Evolutionary conservation across 2,113 vertebrate species (phyloP).

Genomic region (Oncorhynchus nerka): DNA sequence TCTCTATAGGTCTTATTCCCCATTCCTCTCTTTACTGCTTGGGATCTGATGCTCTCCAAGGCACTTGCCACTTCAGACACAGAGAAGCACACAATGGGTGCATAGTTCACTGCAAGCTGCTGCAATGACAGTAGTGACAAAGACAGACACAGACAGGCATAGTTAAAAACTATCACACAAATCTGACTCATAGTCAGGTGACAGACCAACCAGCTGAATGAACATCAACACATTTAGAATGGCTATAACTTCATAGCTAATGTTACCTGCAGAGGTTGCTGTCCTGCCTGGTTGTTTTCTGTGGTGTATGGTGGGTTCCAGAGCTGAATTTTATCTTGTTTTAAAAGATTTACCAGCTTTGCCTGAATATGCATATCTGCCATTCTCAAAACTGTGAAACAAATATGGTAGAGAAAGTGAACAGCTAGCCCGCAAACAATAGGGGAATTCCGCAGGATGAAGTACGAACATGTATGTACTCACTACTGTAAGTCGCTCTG

Average conservation of each 20-base stretch:
- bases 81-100: slow-evolving; percentile 71
- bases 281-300: slow-evolving; percentile 72
- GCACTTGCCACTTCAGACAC: slow-evolving; percentile 70
- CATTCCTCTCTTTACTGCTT: slow-evolving; percentile 80
- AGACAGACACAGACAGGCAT: not conserved
- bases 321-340: slow-evolving; percentile 86
- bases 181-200: not conserved
- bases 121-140: slow-evolving; percentile 48
- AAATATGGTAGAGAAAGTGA: not conserved
- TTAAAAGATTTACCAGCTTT: slow-evolving; percentile 83
- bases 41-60: slow-evolving; percentile 84
- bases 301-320: slow-evolving; percentile 89
- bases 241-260: not conserved
- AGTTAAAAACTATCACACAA: not conserved
- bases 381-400: slow-evolving; percentile 65
- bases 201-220: not conserved
- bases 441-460: not conserved
- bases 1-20: slow-evolving; percentile 83
- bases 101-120: slow-evolving; percentile 84
- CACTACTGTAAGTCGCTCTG: no score
- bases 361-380: slow-evolving; percentile 82
- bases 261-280: slow-evolving; percentile 77
- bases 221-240: not conserved
- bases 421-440: not conserved
- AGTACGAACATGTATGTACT: no score